Evolutionary conservation across 1,140 invertebrate genomes (phyloP).

Genomic region (Elysia chlorotica): DNA sequence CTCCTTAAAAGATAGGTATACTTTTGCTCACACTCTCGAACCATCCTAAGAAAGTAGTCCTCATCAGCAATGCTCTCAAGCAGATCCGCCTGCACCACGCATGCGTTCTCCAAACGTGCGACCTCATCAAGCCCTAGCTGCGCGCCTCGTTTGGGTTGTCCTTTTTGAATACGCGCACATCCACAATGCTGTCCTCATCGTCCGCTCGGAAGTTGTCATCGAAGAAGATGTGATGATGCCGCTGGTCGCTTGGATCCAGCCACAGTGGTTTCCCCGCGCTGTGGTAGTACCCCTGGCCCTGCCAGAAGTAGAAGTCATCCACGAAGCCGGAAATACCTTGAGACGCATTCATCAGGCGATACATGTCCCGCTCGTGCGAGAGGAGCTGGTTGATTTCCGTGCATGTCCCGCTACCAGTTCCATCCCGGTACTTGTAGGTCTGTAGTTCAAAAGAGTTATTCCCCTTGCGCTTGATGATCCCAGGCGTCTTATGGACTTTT

Average conservation of each 20-base stretch:
- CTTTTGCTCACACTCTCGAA: slow-evolving; percentile 49
- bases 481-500: slow-evolving; percentile 29
- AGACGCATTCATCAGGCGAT: slow-evolving; percentile 39
- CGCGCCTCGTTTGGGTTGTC: slow-evolving; percentile 24
- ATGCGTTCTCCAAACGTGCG: slow-evolving; percentile 44
- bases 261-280: slow-evolving; percentile 52
- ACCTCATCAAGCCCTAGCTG: slow-evolving; percentile 39
- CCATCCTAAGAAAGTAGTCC: slow-evolving; percentile 51
- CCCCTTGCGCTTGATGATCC: slow-evolving; percentile 31
- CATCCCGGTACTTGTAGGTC: slow-evolving; percentile 13
- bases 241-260: slow-evolving; percentile 45
- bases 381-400: slow-evolving; percentile 17
- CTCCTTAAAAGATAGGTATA: slow-evolving; percentile 39
- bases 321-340: slow-evolving; percentile 50
- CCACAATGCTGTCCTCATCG: slow-evolving; percentile 56
- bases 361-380: slow-evolving; percentile 45
- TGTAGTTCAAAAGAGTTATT: slow-evolving; percentile 31
- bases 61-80: slow-evolving; percentile 48
- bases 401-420: no score
- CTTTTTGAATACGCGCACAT: slow-evolving; percentile 46
- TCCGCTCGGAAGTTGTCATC: slow-evolving; percentile 57
- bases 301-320: slow-evolving; percentile 57
- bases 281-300: slow-evolving; percentile 46
- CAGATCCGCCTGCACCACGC: slow-evolving; percentile 52
- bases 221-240: slow-evolving; percentile 59